phyloP scores from a whole-genome alignment of 2,113 vertebrate genomes.

The Siphamia tubifer region DNA sequence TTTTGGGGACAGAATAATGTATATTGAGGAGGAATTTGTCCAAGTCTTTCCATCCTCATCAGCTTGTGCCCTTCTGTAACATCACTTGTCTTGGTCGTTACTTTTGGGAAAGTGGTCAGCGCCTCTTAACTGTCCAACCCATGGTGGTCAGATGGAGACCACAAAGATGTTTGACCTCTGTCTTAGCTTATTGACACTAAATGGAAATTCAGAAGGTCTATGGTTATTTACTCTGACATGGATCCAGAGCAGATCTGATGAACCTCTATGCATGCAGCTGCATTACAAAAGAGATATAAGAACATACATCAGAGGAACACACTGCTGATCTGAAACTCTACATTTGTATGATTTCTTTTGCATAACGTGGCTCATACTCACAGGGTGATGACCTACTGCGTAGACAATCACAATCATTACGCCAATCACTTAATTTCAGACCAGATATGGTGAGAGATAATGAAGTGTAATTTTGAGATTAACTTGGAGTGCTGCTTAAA shows the following conservation, averaged over 20 bases:
- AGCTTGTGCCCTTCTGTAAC: neutral
- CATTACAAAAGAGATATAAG: neutral
- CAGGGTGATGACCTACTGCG: neutral
- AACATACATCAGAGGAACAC: no score
- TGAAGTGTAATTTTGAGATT: neutral
- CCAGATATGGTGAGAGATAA: neutral
- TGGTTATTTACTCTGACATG: neutral
- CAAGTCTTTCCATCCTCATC: neutral
- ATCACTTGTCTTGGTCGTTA: neutral
- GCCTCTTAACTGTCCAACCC: conserved; percentile 8
- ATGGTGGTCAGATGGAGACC: neutral
- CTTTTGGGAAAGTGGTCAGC: neutral
- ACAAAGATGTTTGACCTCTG: neutral
- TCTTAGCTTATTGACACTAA: neutral
- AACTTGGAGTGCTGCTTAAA: neutral
- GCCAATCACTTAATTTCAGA: neutral
- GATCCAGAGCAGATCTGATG: neutral
- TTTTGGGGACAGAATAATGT: no score
- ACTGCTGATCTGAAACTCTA: no score
- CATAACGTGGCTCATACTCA: neutral
- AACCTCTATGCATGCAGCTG: no score
- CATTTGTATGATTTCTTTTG: neutral
- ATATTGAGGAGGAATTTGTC: neutral
- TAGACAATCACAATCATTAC: neutral
- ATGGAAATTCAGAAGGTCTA: neutral